Evolutionary conservation across 2,888 invertebrate genomes (phyloP).

Genomic region (Vannuccia rotundouncinata): DNA sequence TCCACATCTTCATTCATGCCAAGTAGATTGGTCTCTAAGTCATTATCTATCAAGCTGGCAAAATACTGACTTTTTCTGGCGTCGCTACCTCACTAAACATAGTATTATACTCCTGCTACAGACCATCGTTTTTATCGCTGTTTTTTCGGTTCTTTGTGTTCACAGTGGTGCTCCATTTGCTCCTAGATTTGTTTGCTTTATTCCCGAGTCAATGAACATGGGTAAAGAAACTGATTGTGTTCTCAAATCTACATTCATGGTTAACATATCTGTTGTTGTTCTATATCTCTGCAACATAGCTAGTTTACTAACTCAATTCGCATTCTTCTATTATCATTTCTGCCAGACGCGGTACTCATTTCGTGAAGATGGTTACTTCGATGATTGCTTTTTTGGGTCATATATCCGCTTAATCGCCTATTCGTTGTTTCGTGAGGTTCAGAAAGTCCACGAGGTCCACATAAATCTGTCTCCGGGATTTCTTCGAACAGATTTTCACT

Average conservation of each 20-base stretch:
- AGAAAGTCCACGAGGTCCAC: slow-evolving; percentile 29
- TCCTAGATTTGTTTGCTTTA: slow-evolving; percentile 29
- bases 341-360: slow-evolving; percentile 7
- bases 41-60: slow-evolving; percentile 38
- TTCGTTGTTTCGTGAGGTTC: slow-evolving; percentile 29
- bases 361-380: slow-evolving; percentile 20
- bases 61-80: slow-evolving; percentile 37
- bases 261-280: slow-evolving; percentile 29
- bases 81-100: slow-evolving; percentile 37
- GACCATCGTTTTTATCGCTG: background rate
- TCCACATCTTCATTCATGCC: slow-evolving; percentile 29
- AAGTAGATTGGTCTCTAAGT: slow-evolving; percentile 34
- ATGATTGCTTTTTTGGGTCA: slow-evolving; percentile 32
- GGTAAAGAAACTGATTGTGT: slow-evolving; percentile 20
- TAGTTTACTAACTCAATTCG: slow-evolving; percentile 8
- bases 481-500: slow-evolving; percentile 35
- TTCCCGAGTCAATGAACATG: background rate
- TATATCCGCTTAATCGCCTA: slow-evolving; percentile 34
- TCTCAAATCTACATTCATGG: slow-evolving; percentile 33
- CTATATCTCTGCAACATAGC: background rate
- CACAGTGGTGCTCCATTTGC: slow-evolving; percentile 34
- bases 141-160: slow-evolving; percentile 2
- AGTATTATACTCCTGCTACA: slow-evolving; percentile 25
- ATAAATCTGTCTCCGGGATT: slow-evolving; percentile 33
- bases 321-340: slow-evolving; percentile 36